A percentile compares a stretch with the other conserved stretches of the same genome.
These are phyloP conservation scores for Rhipidura dahli DNA, from an alignment of 2,113 vertebrate species.

Conservation along the genomic window DNA sequence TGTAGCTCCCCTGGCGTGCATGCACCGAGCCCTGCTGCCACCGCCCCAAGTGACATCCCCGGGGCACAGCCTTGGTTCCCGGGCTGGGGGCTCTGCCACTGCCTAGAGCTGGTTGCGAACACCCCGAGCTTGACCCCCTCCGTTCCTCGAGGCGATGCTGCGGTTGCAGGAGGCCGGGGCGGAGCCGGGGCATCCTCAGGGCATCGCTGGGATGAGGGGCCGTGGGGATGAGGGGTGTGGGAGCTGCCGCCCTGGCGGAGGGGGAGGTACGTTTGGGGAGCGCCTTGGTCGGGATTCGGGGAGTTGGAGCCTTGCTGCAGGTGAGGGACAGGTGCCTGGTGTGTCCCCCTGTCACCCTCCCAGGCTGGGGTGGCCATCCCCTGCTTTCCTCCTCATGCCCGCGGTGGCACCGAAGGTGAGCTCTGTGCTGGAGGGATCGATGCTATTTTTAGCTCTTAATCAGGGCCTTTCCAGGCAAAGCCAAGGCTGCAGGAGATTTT, in stretches of 20 bases:
- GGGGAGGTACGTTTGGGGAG: background rate
- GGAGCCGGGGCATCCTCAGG: background rate
- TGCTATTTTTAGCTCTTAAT: background rate
- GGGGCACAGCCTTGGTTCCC: background rate
- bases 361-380: background rate
- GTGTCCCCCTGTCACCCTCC: background rate
- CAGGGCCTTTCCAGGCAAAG: background rate
- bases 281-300: accelerated
- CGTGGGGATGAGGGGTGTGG: background rate
- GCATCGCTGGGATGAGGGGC: background rate
- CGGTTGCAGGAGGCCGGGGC: background rate
- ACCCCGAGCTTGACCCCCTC: background rate
- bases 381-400: background rate
- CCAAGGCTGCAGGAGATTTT: background rate
- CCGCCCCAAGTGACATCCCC: background rate
- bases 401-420: accelerated
- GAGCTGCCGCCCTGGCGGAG: background rate
- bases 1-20: background rate
- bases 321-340: background rate
- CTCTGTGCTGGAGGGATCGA: background rate
- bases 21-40: background rate
- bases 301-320: background rate
- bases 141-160: background rate
- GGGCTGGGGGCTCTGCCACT: background rate
- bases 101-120: background rate